Evolutionary conservation across 2,113 vertebrate species (phyloP), one percentile per base, ranked within the genome.

Genomic region (Siniperca knerii): DNA sequence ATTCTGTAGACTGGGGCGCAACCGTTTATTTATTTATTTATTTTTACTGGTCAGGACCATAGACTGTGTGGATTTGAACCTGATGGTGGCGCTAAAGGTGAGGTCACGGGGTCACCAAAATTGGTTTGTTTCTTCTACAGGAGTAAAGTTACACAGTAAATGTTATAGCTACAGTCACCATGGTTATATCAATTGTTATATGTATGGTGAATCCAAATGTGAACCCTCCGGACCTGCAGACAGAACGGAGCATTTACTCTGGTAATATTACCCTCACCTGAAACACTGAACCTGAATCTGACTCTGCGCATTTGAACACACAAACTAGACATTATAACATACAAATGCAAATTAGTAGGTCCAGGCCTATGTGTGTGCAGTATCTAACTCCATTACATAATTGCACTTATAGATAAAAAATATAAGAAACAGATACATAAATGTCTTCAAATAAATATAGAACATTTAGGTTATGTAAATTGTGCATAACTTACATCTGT

Each of bases 71-170:
- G 35, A 37, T n/a, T n/a, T 57, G 29, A 50, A 50, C 48, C 66
- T 52, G 42, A 35, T 37, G 77, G 37, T 62, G 77, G 76, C 46
- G 76, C 52, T 33, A 20, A 8, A 80, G 57, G 25, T n/a, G 25
- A 48, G 25, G 9, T n/a, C 62, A 10, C 18, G 8, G 18, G 15
- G 12, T 73, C 18, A 42, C 46, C 2, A n/a, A 54, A 6, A 23
- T 23, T 2, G 15, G 9, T 33, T 16, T 2, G 10, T 60, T 35
- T 40, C 33, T 25, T 46, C 12, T 15, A 46, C 23, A 70, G 4
- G 16, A 52, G 6, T 54, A 0, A 60, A 21, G 20, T 35, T 15
- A 1, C 29, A 21, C 57, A 50, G 5, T 73, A 16, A 9, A 25
- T 54, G 2, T 15, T 37, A 42, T 7, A 18, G 21, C 12, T 1